Evolutionary conservation across 2,113 vertebrate species (phyloP).

Genomic region (Ceratotherium simum): DNA sequence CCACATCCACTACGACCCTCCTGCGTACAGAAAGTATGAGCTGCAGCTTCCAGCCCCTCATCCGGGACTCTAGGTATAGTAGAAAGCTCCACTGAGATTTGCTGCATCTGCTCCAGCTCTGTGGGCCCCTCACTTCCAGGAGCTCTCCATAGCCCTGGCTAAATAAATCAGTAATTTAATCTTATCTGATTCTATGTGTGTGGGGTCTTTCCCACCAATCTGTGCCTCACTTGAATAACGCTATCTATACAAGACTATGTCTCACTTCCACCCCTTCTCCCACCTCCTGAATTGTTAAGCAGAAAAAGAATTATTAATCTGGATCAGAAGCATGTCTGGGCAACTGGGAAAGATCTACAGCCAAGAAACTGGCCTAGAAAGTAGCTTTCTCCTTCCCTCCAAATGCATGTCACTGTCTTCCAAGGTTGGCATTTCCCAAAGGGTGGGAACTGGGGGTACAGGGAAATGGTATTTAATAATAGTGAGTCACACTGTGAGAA

Average conservation of each 20-base stretch:
- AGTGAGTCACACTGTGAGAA: neutral
- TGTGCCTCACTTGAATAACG: neutral
- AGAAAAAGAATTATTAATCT: neutral
- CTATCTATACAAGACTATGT: neutral
- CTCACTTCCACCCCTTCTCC: neutral
- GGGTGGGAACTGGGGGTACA: neutral
- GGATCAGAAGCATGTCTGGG: neutral
- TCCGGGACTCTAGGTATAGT: neutral
- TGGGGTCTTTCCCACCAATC: neutral
- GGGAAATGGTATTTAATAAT: neutral
- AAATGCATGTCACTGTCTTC: neutral
- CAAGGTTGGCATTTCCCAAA: neutral
- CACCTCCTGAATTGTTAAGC: neutral
- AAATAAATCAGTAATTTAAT: neutral
- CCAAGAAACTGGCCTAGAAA: neutral
- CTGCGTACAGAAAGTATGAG: neutral
- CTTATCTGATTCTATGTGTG: neutral
- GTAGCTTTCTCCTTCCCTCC: neutral
- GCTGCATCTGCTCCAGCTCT: neutral
- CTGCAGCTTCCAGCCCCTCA: neutral
- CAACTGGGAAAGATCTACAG: neutral
- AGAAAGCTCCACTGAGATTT: neutral
- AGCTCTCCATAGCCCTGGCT: neutral
- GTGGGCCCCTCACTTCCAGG: neutral
- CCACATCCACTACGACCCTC: neutral